Evolutionary conservation across 2,113 vertebrate genomes (phyloP), one percentile per base, ranked within the genome.

Genomic region (Pituophis catenifer): DNA sequence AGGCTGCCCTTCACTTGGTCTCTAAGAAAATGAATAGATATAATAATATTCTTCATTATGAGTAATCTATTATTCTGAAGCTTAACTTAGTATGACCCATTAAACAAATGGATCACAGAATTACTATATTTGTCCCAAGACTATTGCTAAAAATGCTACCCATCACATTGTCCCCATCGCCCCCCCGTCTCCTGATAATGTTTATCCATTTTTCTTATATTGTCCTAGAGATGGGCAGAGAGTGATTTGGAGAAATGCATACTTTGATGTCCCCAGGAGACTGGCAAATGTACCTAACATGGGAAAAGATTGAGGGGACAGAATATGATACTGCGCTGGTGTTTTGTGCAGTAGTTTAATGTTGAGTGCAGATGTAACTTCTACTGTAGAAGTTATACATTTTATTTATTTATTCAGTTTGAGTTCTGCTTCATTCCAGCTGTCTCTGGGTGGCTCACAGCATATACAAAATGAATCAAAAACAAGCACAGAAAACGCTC

Each of bases 1-100:
- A 17, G 23, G 24, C 5, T 1, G 38, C 15, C 0, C 23, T 26
- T 24, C 0, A 24, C 86, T 87, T 2, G 70, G 7, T 21, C 17
- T 33, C 15, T 38, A 81, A 81, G 33, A 81, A 38, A 81, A 93
- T n/a, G 19, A 85, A 8, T 87, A 8, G 54, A 11, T 44, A 86
- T 33, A 29, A 9, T 58, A 33, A n/a, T 29, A 24, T 58, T 58
- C 19, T 86, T 59, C 38, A 53, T 86, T 90, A 15, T 48, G 12
- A 87, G 57, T 50, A 53, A 90, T 62, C 9, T 65, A 65, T 8
- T 29, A 90, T 38, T n/a, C n/a, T 87, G 48, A 87, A n/a, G 52
- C 57, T 44, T n/a, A n/a, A 52, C 3, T 90, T 38, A 15, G 15
- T 5, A 87, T n/a, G 81, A 19, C 26, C 44, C 29, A 44, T 90